A percentile compares a stretch with the other conserved stretches of the same genome.
These are phyloP conservation scores for Herpetotheres cachinnans DNA, from an alignment of 2,113 vertebrate genomes.

Conservation along the genomic window DNA sequence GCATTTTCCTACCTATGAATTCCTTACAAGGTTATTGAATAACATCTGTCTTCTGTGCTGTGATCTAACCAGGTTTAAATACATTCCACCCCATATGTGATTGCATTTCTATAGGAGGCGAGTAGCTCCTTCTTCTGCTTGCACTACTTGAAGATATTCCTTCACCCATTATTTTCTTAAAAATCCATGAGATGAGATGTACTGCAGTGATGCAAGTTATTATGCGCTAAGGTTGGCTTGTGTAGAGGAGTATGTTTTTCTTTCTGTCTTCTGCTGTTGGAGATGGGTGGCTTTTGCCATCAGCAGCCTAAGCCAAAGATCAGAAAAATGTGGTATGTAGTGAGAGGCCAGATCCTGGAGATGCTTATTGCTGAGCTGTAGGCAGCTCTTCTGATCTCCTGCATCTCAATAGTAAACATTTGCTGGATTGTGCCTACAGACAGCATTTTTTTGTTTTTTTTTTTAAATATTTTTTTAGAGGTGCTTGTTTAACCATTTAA, in stretches of 20 bases:
- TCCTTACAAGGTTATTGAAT: background rate
- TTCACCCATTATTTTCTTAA: background rate
- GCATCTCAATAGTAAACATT: background rate
- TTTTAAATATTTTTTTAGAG: background rate
- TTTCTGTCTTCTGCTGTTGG: background rate
- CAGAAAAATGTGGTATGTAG: background rate
- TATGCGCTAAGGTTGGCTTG: background rate
- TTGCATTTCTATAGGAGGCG: background rate
- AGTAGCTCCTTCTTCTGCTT: background rate
- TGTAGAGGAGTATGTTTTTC: background rate
- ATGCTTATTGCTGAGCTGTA: background rate
- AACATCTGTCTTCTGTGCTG: background rate
- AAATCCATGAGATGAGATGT: background rate
- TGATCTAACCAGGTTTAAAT: background rate
- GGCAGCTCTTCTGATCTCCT: background rate
- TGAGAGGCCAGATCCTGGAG: background rate
- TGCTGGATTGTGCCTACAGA: background rate
- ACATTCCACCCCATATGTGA: background rate
- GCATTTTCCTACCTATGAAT: background rate
- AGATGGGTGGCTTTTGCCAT: background rate
- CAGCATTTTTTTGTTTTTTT: background rate
- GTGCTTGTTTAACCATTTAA: background rate
- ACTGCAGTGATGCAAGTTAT: background rate
- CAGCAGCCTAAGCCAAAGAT: background rate
- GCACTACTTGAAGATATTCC: background rate